A percentile compares a stretch with the other conserved stretches of the same genome.
phyloP scores from a whole-genome alignment of 2,797 vertebrate species.

The Fratercula arctica region DNA sequence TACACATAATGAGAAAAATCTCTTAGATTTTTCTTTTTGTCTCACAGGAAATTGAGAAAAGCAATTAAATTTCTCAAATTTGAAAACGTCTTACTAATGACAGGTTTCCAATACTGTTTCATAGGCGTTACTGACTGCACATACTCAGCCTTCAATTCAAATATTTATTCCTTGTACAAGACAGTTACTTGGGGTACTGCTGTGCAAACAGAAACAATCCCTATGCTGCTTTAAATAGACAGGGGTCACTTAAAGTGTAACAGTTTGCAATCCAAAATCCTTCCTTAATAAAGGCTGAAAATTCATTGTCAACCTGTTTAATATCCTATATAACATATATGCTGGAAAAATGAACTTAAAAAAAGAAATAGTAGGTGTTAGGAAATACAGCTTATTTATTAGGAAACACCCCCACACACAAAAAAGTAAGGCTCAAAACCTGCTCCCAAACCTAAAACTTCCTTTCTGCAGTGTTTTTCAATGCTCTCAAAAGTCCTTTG shows the following conservation, averaged over 20 bases:
- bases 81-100: conserved; percentile 24
- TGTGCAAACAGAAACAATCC: conserved; percentile 19
- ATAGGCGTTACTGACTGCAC: not conserved
- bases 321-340: not conserved
- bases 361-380: not conserved
- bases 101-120: conserved; percentile 34
- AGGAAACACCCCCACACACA: not conserved
- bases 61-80: conserved; percentile 42
- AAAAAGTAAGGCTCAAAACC: not conserved
- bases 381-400: conserved; percentile 8
- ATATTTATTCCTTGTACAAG: not conserved
- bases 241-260: not conserved
- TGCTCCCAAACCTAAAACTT: conserved; percentile 5
- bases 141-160: conserved; percentile 18
- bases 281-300: not conserved
- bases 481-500: conserved; percentile 26
- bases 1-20: conserved; percentile 12
- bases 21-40: conserved; percentile 6
- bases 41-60: conserved; percentile 56
- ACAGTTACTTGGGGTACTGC: not conserved
- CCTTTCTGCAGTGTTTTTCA: not conserved
- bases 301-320: not conserved
- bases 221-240: conserved; percentile 8
- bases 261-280: not conserved
- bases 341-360: conserved; percentile 17